Conservation (phyloP, 2,888 invertebrate genomes). For the Plemyria rubiginata region DNA sequence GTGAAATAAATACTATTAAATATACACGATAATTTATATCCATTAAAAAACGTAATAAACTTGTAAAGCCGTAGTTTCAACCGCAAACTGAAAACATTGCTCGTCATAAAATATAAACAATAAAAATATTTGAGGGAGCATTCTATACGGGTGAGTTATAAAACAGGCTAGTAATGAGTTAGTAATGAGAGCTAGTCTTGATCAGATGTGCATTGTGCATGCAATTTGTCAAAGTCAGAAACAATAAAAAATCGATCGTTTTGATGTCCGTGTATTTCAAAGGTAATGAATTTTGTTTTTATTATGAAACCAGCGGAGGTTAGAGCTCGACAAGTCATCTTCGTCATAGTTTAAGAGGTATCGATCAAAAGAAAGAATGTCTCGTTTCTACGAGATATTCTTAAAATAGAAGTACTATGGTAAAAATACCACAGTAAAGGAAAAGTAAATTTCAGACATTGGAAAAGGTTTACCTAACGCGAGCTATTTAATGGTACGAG, state of each 20-base stretch:
- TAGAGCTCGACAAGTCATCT: too few species aligned
- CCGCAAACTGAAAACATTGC: slow-evolving; percentile 10
- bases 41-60: slow-evolving; percentile 19
- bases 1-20: background rate
- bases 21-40: slow-evolving; percentile 17
- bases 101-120: slow-evolving; percentile 19
- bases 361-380: too few species aligned
- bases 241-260: too few species aligned
- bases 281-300: too few species aligned
- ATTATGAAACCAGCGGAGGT: too few species aligned
- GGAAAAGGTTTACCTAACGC: background rate
- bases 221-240: background rate
- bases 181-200: background rate
- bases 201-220: background rate
- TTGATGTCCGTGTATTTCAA: too few species aligned
- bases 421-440: too few species aligned
- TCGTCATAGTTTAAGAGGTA: too few species aligned
- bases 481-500: background rate
- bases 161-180: slow-evolving; percentile 7
- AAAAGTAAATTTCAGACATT: too few species aligned
- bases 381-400: too few species aligned
- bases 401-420: too few species aligned
- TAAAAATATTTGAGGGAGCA: background rate
- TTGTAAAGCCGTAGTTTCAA: slow-evolving; percentile 18
- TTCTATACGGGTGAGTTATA: background rate